These are phyloP conservation scores for Streblospio benedicti DNA, from an alignment of 1,140 invertebrate genomes.

Conservation along the genomic window DNA sequence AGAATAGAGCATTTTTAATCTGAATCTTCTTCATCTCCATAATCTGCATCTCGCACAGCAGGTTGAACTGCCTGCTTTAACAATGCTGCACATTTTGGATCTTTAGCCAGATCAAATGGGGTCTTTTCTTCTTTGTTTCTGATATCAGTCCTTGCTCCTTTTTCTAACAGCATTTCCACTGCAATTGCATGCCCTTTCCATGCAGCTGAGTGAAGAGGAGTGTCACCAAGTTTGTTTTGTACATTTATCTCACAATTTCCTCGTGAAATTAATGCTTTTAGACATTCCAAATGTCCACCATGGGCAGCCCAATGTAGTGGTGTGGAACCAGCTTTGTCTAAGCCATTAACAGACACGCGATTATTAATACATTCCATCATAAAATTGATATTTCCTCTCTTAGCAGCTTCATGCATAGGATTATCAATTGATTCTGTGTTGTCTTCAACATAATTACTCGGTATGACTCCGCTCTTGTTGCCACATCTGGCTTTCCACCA, in stretches of 20 bases:
- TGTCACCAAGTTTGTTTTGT: slow-evolving; percentile 50
- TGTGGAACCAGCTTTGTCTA: slow-evolving; percentile 62
- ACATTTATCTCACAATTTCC: slow-evolving; percentile 45
- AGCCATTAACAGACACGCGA: slow-evolving; percentile 57
- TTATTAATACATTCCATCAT: slow-evolving; percentile 57
- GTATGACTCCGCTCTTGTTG: slow-evolving; percentile 56
- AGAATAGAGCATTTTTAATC: too few species aligned
- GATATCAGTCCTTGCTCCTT: slow-evolving; percentile 30
- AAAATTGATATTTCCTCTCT: slow-evolving; percentile 59
- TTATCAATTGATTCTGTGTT: slow-evolving; percentile 57
- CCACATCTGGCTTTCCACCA: slow-evolving; percentile 60
- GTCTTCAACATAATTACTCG: slow-evolving; percentile 59
- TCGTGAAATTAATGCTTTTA: slow-evolving; percentile 36
- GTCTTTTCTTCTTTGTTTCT: slow-evolving; percentile 53
- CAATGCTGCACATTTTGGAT: slow-evolving; percentile 44
- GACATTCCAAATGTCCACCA: slow-evolving; percentile 50
- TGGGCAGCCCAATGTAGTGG: slow-evolving; percentile 62
- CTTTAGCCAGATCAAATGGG: slow-evolving; percentile 52
- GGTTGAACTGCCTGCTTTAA: slow-evolving; percentile 37
- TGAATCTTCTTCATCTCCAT: slow-evolving; percentile 36
- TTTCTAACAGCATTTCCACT: slow-evolving; percentile 44
- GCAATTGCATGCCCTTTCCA: slow-evolving; percentile 48
- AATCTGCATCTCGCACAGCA: slow-evolving; percentile 20
- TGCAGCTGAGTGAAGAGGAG: slow-evolving; percentile 51
- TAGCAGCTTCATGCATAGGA: slow-evolving; percentile 64